Evolutionary conservation across 2,888 invertebrate species (phyloP).

Genomic region (Drosophila limbata): DNA sequence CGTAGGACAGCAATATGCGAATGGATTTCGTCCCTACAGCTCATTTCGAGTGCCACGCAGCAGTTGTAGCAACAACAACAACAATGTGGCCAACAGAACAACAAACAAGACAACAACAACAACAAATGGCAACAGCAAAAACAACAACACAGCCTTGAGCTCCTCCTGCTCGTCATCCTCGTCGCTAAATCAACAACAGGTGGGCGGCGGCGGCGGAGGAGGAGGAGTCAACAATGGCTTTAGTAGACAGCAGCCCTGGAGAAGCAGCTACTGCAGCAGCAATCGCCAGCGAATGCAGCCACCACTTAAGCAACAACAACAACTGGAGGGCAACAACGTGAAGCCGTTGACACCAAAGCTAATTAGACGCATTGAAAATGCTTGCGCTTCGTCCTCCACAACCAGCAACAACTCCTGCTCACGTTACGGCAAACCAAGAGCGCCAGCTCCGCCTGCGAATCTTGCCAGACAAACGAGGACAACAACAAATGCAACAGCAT

Average conservation of each 20-base stretch:
- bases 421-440: slow-evolving; percentile 69
- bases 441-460: slow-evolving; percentile 62
- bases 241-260: slow-evolving; percentile 82
- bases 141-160: slow-evolving; percentile 49
- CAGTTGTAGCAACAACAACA: slow-evolving; percentile 63
- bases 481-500: slow-evolving; percentile 50
- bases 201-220: not conserved
- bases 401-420: slow-evolving; percentile 36
- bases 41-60: slow-evolving; percentile 84
- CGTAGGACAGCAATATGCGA: slow-evolving; percentile 83
- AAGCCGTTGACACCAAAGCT: slow-evolving; percentile 85
- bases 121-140: slow-evolving; percentile 28
- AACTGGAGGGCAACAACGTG: slow-evolving; percentile 55
- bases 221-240: slow-evolving; percentile 53
- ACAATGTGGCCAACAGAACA: slow-evolving; percentile 43
- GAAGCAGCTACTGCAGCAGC: slow-evolving; percentile 83
- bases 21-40: slow-evolving; percentile 84
- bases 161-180: slow-evolving; percentile 69
- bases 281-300: slow-evolving; percentile 66
- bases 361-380: slow-evolving; percentile 83
- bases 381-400: slow-evolving; percentile 60
- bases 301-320: slow-evolving; percentile 67
- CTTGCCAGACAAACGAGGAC: slow-evolving; percentile 16
- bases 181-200: slow-evolving; percentile 58
- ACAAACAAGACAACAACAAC: slow-evolving; percentile 28